A percentile compares a stretch with the other conserved stretches of the same genome.
phyloP scores from a whole-genome alignment of 2,113 vertebrate genomes.

The Scolopax mira region DNA sequence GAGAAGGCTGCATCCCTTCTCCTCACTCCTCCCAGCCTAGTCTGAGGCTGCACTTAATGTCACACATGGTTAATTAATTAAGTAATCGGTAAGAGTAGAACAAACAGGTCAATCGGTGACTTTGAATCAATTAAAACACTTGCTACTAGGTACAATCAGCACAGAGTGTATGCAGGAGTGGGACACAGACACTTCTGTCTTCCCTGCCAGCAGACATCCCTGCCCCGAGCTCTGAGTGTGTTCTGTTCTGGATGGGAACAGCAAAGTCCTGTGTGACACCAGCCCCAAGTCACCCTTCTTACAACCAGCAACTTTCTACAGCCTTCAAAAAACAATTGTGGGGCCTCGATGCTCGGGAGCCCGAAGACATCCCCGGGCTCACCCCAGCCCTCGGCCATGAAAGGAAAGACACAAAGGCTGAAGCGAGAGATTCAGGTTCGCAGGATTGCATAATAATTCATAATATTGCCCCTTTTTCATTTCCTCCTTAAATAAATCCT shows the following conservation, averaged over 20 bases:
- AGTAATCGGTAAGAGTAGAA: background rate
- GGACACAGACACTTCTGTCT: background rate
- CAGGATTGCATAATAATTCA: background rate
- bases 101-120: background rate
- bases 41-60: background rate
- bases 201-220: background rate
- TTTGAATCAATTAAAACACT: background rate
- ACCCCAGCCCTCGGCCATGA: accelerated
- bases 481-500: background rate
- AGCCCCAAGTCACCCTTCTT: background rate
- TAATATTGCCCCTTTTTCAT: background rate
- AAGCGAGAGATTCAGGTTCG: background rate
- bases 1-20: background rate
- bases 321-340: background rate
- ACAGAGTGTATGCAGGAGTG: accelerated
- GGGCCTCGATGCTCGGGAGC: accelerated
- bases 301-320: background rate
- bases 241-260: background rate
- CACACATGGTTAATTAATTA: background rate
- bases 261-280: background rate
- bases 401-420: background rate
- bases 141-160: background rate
- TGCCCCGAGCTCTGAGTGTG: accelerated
- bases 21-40: background rate
- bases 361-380: accelerated